Conservation (phyloP, 2,113 vertebrate species). For the Macquaria ambigua region DNA sequence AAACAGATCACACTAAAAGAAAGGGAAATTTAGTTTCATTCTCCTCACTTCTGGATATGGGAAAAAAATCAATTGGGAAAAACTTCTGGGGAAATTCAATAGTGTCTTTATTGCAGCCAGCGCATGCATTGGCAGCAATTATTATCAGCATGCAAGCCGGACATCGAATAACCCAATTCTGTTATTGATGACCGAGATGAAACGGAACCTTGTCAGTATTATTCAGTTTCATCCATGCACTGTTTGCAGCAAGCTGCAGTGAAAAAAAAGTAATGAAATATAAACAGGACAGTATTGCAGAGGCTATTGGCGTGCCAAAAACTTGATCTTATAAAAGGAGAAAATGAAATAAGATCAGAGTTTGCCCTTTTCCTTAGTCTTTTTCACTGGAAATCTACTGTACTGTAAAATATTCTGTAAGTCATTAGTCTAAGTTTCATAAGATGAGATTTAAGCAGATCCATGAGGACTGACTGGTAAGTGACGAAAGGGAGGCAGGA, state of each 20-base stretch:
- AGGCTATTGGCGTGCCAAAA: conserved; percentile 1
- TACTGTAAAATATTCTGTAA: conserved; percentile 22
- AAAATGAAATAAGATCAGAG: conserved; percentile 39
- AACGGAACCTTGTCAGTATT: conserved; percentile 47
- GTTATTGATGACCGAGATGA: conserved; percentile 53
- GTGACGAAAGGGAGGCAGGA: neutral
- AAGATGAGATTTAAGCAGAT: conserved; percentile 31
- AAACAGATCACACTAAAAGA: conserved; percentile 13
- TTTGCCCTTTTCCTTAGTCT: conserved; percentile 26
- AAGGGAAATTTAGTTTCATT: conserved; percentile 30
- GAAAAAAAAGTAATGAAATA: conserved; percentile 23
- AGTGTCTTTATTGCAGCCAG: conserved; percentile 40
- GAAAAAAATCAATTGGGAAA: conserved; percentile 25
- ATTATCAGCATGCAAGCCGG: conserved; percentile 26
- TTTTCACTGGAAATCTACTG: neutral
- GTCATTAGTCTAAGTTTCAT: conserved; percentile 36
- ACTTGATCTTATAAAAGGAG: conserved; percentile 38
- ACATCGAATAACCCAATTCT: conserved; percentile 28
- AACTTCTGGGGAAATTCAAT: conserved; percentile 41
- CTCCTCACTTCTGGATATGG: conserved; percentile 28
- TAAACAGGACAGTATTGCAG: neutral
- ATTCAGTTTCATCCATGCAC: conserved; percentile 24
- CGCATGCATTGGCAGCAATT: conserved; percentile 31
- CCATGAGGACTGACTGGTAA: conserved; percentile 32
- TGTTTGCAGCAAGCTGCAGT: conserved; percentile 15